phyloP scores from a whole-genome alignment of 2,113 vertebrate species.

The Phalacrocorax brasilianus region DNA sequence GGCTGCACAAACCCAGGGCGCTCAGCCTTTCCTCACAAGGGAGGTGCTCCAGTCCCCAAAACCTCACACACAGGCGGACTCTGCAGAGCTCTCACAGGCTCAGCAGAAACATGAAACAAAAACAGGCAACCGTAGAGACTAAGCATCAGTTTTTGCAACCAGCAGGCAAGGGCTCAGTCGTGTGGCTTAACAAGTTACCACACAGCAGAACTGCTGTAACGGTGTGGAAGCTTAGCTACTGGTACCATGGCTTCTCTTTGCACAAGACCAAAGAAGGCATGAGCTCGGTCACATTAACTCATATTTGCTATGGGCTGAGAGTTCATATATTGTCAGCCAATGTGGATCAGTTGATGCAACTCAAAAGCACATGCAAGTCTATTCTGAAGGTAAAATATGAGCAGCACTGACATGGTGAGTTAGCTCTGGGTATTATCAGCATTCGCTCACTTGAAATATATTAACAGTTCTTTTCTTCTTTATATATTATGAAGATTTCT shows the following conservation, averaged over 20 bases:
- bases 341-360: background rate
- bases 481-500: conserved; percentile 5
- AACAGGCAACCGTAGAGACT: background rate
- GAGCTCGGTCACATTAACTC: background rate
- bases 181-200: fast-evolving
- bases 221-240: background rate
- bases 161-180: background rate
- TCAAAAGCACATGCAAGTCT: background rate
- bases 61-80: fast-evolving
- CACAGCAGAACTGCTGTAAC: fast-evolving
- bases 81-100: background rate
- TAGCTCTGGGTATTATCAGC: conserved; percentile 33
- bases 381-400: conserved; percentile 6
- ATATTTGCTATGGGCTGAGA: background rate
- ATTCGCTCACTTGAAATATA: background rate
- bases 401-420: conserved; percentile 3
- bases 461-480: conserved; percentile 36
- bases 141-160: background rate
- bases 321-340: background rate
- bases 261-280: background rate
- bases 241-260: fast-evolving
- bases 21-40: too few species aligned
- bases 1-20: too few species aligned
- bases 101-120: background rate
- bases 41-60: too few species aligned